phyloP scores from a whole-genome alignment of 2,888 invertebrate species.

The Drosophila pegasa region DNA sequence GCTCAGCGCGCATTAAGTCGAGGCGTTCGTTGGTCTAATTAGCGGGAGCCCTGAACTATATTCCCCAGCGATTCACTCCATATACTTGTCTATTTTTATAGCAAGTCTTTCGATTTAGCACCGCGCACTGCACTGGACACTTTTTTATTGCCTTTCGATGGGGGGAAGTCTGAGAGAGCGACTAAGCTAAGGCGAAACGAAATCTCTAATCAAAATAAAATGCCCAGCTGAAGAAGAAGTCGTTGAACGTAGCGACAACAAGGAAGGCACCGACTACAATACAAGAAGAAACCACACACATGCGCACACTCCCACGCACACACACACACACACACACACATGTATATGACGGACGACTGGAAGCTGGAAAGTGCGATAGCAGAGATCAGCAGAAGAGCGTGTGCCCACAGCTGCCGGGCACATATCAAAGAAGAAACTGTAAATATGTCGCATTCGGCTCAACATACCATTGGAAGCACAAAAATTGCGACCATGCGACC shows the following conservation, averaged over 20 bases:
- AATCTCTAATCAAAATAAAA: slow-evolving; percentile 63
- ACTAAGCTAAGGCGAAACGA: slow-evolving; percentile 47
- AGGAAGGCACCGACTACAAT: slow-evolving; percentile 27
- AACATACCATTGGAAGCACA: slow-evolving; percentile 25
- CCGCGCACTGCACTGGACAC: slow-evolving; percentile 21
- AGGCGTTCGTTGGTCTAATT: slow-evolving; percentile 49
- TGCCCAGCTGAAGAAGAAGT: slow-evolving; percentile 61
- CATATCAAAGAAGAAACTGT: slow-evolving; percentile 45
- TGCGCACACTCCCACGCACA: background rate
- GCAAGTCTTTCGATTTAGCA: slow-evolving; percentile 30
- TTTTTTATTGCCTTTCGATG: slow-evolving; percentile 37
- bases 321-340: background rate
- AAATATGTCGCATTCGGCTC: slow-evolving; percentile 15
- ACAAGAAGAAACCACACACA: slow-evolving; percentile 7
- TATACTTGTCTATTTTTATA: slow-evolving; percentile 17
- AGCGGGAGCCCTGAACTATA: slow-evolving; percentile 62
- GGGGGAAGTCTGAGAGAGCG: slow-evolving; percentile 31
- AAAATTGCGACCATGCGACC: background rate
- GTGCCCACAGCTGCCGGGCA: slow-evolving; percentile 10
- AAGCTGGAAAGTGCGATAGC: slow-evolving; percentile 37
- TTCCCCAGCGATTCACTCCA: slow-evolving; percentile 45
- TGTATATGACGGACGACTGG: slow-evolving; percentile 2
- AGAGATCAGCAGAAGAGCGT: slow-evolving; percentile 43
- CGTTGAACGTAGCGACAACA: slow-evolving; percentile 57
- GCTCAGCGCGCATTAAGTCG: slow-evolving; percentile 14